Evolutionary conservation across 92 coral and sea anemone genomes (phyloP), one percentile per base, ranked within the genome.

Genomic region (Epizoanthus scotinus): DNA sequence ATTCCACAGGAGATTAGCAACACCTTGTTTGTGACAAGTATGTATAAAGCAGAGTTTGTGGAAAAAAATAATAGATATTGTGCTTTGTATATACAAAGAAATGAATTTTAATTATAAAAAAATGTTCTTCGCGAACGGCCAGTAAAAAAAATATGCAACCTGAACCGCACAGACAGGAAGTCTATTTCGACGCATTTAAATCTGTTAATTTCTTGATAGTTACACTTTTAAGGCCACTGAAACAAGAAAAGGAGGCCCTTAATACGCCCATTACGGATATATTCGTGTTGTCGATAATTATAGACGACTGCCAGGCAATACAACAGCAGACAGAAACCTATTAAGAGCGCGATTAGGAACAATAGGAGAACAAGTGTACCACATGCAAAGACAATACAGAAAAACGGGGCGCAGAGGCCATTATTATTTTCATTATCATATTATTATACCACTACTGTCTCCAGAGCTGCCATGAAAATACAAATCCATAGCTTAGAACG

Each of bases 371-470:
- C 8, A 69, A 27, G 3, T 57, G 22, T 1, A 12, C n/a, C 74
- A 69, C 74, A 69, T 69, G 74, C 55, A 15, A 12, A 13, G 24
- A 69, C 74, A 69, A 69, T 69, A 31, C 29, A 22, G 20, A 44
- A 12, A 44, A 44, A 9, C 8, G 52, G 52, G 9, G 13, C 1
- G 2, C 9, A 44, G 14, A 44, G 14, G 9, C 52, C 14, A 44
- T 44, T 44, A 44, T n/a, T n/a, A n/a, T n/a, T n/a, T n/a, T n/a
- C n/a, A n/a, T n/a, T n/a, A n/a, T n/a, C n/a, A n/a, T n/a, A n/a
- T n/a, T n/a, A n/a, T 44, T 44, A 8, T 9, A 44, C 2, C 52
- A 8, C 52, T 44, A 8, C 14, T 44, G 14, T 8, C 14, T 6
- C 2, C 14, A 15, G 14, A 44, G 14, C 15, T 44, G 14, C 14